Evolutionary conservation across 2,113 vertebrate genomes (phyloP).

Genomic region (Promerops cafer): DNA sequence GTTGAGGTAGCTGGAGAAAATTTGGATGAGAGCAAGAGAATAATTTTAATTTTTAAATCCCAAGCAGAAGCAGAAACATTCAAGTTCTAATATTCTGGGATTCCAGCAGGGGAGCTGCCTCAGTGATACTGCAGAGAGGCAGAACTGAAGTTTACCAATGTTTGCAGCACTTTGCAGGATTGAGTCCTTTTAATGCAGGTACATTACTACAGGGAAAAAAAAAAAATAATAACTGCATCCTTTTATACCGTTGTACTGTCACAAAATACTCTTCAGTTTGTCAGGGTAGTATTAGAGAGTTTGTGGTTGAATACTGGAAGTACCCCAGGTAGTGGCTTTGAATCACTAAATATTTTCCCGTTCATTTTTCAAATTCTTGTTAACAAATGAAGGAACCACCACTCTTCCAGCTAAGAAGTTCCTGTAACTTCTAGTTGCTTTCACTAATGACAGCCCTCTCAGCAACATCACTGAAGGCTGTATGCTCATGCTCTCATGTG

Average conservation of each 20-base stretch:
- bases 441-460: neutral
- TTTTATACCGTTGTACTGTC: neutral
- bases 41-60: neutral
- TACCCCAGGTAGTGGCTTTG: neutral
- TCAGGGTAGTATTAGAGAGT: too few species aligned
- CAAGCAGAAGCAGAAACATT: neutral
- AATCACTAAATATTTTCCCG: neutral
- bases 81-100: neutral
- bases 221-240: neutral
- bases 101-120: neutral
- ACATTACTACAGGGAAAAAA: neutral
- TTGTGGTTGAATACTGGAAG: neutral
- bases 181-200: neutral
- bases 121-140: neutral
- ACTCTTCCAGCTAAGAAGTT: neutral
- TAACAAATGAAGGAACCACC: neutral
- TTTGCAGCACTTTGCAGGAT: neutral
- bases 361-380: neutral
- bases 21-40: neutral
- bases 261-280: neutral
- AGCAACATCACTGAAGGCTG: neutral
- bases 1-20: neutral
- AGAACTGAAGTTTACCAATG: neutral
- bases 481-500: neutral
- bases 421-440: accelerated